Percentiles rank a stretch among this genome's conserved stretches.
These are phyloP conservation scores for Malurus melanocephalus DNA, from an alignment of 2,113 vertebrate species.

Conservation along the genomic window DNA sequence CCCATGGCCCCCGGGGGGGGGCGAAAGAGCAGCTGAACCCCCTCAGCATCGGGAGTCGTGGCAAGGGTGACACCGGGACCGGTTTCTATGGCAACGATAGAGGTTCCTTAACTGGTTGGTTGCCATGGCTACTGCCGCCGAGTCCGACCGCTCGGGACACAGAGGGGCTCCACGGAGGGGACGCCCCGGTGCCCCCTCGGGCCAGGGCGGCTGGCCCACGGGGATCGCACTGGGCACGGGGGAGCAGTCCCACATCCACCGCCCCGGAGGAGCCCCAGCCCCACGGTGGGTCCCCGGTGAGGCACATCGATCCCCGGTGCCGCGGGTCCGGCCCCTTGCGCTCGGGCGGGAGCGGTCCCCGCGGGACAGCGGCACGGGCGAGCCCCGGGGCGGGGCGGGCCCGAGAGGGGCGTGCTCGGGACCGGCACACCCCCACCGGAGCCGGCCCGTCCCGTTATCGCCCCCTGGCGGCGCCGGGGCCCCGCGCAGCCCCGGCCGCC, in stretches of 20 bases:
- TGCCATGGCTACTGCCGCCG: constrained; percentile 63
- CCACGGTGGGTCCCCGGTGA: background rate
- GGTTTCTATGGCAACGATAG: constrained; percentile 60
- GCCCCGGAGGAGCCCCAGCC: too few relatives aligned
- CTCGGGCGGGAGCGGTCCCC: too few relatives aligned
- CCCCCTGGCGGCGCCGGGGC: background rate
- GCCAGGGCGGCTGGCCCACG: background rate
- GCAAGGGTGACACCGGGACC: background rate
- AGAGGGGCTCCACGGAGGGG: background rate
- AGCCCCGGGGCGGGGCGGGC: background rate
- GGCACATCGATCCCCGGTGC: background rate
- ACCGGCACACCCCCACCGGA: background rate
- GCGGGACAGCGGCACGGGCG: background rate
- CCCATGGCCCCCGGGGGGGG: too few relatives aligned
- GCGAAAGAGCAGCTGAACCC: background rate
- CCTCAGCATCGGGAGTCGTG: background rate
- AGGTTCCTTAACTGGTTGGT: constrained; percentile 69
- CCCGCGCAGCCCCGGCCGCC: background rate
- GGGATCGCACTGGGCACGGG: background rate
- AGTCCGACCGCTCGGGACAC: background rate
- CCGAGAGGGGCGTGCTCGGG: background rate
- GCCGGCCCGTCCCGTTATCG: background rate
- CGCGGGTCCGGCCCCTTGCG: background rate
- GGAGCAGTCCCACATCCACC: background rate
- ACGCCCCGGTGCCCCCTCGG: background rate